phyloP scores from a whole-genome alignment of 2,888 invertebrate species.

The Scelioninae gen. 1 region DNA sequence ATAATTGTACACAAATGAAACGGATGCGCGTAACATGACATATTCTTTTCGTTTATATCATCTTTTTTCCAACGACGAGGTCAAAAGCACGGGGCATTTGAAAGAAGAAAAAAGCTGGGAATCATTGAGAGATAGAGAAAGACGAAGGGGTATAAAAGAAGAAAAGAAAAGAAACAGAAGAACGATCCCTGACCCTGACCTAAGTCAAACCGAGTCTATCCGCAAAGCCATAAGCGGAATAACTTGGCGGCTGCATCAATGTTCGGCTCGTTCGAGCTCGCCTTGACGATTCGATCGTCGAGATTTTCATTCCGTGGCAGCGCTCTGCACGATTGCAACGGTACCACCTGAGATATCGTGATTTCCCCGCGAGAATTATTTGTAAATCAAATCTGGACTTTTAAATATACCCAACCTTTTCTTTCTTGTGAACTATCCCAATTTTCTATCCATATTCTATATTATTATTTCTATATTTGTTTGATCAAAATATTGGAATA shows the following conservation, averaged over 20 bases:
- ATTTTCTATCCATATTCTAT: background rate
- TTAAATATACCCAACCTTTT: background rate
- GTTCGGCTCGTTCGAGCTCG: conserved; percentile 55
- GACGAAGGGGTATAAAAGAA: background rate
- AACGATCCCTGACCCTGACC: conserved; percentile 69
- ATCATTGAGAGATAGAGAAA: background rate
- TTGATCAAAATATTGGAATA: too few relatives aligned
- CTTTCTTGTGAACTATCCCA: background rate
- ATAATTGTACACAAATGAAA: background rate
- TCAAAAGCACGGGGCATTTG: conserved; percentile 35
- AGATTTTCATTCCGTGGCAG: conserved; percentile 67
- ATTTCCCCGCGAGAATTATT: conserved; percentile 52
- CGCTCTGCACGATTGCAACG: conserved; percentile 65
- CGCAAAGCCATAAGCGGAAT: conserved; percentile 62
- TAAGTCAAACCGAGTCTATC: conserved; percentile 63
- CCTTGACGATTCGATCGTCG: conserved; percentile 67
- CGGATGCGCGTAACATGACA: conserved; percentile 7
- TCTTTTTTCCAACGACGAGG: conserved; percentile 9
- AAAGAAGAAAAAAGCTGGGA: background rate
- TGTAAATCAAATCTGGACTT: conserved; percentile 7
- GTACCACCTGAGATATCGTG: conserved; percentile 58
- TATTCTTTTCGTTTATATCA: background rate
- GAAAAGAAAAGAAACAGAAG: conserved; percentile 50
- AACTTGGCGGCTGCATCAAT: conserved; percentile 63
- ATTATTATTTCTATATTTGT: too few relatives aligned